Base-by-base conservation (phyloP, 2,113 vertebrate species). In the Semicossyphus pulcher region DNA sequence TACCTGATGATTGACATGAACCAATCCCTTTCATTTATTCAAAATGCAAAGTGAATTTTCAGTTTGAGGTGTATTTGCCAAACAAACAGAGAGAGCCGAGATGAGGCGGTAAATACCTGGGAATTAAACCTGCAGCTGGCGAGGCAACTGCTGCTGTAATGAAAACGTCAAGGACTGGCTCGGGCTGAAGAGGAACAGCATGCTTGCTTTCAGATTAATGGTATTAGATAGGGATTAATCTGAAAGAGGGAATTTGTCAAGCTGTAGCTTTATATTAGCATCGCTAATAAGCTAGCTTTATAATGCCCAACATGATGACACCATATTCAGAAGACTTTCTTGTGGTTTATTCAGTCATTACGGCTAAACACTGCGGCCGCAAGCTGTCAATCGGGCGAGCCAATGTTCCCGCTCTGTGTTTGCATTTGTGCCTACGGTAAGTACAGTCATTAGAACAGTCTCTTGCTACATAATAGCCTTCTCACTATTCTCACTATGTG, bases 121-220 rank as follows among this genome's bases (percentile, higher is more conserved):
- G 75, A 81, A 78, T 87, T 76, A 81, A 80, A 84, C 68, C 67
- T 66, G 64, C 72, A 89, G 72, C 82, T 83, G 78, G 41, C 76
- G 72, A 4, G 82, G 74, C 76, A 86, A 72, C 56, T 75, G 66
- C 80, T 67, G 15, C 68, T 54, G 65, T 79, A 86, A 85, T 87
- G 68, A 75, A 83, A 92, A 70, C 56, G 59, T 88, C 76, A 64
- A 75, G 58, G 44, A 64, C 34, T 59, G 69, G 63, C 67, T 81
- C 53, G 53, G 73, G 51, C 62, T 83, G 72, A 60, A 73, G 78
- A 85, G 80, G 75, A 88, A 41, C 74, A 62, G 68, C 63, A 64
- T 47, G 82, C 65, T 86, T 84, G 67, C 74, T 86, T 60, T 90
- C 70, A 86, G 88, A 89, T 91, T 84, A 88, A 84, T 85, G 83